A percentile compares a stretch with the other conserved stretches of the same genome.
These are phyloP conservation scores for Oscheius myriophilus DNA, from an alignment of 2,888 invertebrate species.

Conservation along the genomic window DNA sequence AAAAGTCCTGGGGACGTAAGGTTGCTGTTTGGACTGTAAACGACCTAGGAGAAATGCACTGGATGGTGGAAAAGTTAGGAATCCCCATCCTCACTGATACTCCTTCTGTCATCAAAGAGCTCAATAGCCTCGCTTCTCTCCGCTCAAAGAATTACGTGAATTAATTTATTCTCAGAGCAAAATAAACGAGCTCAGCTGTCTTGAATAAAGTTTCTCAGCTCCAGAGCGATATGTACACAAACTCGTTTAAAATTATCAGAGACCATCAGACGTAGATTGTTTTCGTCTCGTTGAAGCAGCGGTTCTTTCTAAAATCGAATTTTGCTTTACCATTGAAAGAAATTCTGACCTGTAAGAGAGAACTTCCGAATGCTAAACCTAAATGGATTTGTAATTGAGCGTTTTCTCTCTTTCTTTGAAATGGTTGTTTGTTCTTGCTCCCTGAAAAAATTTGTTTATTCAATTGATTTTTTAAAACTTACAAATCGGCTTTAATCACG, in stretches of 20 bases:
- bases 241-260: background rate
- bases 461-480: background rate
- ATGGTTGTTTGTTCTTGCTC: constrained; percentile 5
- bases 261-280: constrained; percentile 8
- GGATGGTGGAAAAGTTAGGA: constrained; percentile 64
- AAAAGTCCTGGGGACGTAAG: constrained; percentile 42
- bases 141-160: constrained; percentile 8
- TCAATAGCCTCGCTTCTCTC: constrained; percentile 12
- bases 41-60: constrained; percentile 64
- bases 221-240: too few relatives aligned
- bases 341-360: background rate
- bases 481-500: constrained; percentile 23
- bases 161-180: background rate
- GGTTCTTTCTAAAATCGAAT: background rate
- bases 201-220: too few relatives aligned
- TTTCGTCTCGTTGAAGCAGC: constrained; percentile 3
- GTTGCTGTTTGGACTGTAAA: constrained; percentile 68
- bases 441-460: constrained; percentile 4
- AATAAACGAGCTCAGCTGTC: background rate
- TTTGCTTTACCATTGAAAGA: background rate
- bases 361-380: background rate
- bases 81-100: constrained; percentile 68
- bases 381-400: constrained; percentile 27
- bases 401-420: constrained; percentile 4
- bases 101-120: constrained; percentile 52